Evolutionary conservation across 2,797 vertebrate species (phyloP).

Genomic region (Acipenser transmontanus): DNA sequence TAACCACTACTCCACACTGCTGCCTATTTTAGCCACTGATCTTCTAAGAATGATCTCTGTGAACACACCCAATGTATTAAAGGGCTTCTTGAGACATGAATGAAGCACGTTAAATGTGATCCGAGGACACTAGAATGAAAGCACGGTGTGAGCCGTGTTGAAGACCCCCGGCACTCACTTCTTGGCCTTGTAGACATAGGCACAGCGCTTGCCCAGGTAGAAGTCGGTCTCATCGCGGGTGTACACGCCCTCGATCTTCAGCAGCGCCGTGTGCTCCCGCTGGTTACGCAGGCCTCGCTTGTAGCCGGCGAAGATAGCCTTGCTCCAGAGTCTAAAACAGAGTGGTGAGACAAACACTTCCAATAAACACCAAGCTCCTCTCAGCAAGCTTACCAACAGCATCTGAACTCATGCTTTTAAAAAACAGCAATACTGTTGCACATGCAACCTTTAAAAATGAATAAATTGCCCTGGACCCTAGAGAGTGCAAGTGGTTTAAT

Average conservation of each 20-base stretch:
- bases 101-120: not conserved
- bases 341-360: not conserved
- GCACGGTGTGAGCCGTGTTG: too few species aligned
- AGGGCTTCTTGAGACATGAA: not conserved
- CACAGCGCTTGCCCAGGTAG: constrained; percentile 91
- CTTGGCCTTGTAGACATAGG: constrained; percentile 97
- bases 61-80: not conserved
- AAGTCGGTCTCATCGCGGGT: constrained; percentile 84
- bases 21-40: too few species aligned
- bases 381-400: too few species aligned
- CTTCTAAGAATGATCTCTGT: too few species aligned
- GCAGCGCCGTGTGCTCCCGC: constrained; percentile 87
- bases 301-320: constrained; percentile 92
- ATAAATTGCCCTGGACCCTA: too few species aligned
- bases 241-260: constrained; percentile 93
- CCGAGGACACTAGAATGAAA: too few species aligned
- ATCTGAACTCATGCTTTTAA: too few species aligned
- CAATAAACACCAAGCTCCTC: not conserved
- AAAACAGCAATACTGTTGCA: too few species aligned
- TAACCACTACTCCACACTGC: too few species aligned
- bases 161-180: constrained; percentile 65
- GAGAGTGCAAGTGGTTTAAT: too few species aligned
- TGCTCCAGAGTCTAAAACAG: constrained; percentile 81
- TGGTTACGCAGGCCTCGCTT: constrained; percentile 94
- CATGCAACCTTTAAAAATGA: too few species aligned